Percentiles rank a stretch among this genome's conserved stretches.
Conservation (phyloP, 1,140 invertebrate species). For the Drosophila lacteicornis region DNA sequence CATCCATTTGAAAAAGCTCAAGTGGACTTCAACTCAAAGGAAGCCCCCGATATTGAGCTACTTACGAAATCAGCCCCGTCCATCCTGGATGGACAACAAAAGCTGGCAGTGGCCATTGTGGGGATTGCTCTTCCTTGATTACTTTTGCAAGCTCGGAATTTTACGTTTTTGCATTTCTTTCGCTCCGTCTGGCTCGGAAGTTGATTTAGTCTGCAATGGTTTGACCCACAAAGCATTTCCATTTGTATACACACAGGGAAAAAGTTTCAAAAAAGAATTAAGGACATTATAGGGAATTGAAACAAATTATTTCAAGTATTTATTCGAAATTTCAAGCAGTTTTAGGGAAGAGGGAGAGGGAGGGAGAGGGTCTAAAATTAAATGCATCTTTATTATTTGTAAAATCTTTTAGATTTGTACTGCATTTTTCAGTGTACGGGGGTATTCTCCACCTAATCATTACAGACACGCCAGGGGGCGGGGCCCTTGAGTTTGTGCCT, state of each 20-base stretch:
- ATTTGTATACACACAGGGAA: conserved; percentile 9
- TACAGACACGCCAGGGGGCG: conserved; percentile 60
- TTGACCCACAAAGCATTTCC: conserved; percentile 49
- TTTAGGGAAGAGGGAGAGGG: too few relatives aligned
- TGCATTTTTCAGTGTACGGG: not conserved
- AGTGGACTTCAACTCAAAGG: conserved; percentile 29
- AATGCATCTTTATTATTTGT: too few relatives aligned
- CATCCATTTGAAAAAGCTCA: conserved; percentile 24
- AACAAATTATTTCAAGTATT: too few relatives aligned
- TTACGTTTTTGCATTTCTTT: conserved; percentile 49
- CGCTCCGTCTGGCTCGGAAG: conserved; percentile 34
- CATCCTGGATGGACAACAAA: conserved; percentile 40
- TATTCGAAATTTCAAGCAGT: too few relatives aligned
- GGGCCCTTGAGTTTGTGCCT: conserved; percentile 10
- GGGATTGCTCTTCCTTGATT: conserved; percentile 43
- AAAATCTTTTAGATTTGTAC: too few relatives aligned
- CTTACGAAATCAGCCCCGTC: conserved; percentile 26
- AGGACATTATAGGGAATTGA: not conserved
- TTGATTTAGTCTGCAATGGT: conserved; percentile 43
- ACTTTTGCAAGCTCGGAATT: conserved; percentile 40
- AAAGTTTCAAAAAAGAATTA: conserved; percentile 1
- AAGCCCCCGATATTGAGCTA: conserved; percentile 27
- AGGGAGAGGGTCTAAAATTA: too few relatives aligned
- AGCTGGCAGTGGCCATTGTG: conserved; percentile 34
- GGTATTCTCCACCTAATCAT: conserved; percentile 44